Conservation (phyloP, 2,113 vertebrate species). For the Brachyhypopomus gauderio region DNA sequence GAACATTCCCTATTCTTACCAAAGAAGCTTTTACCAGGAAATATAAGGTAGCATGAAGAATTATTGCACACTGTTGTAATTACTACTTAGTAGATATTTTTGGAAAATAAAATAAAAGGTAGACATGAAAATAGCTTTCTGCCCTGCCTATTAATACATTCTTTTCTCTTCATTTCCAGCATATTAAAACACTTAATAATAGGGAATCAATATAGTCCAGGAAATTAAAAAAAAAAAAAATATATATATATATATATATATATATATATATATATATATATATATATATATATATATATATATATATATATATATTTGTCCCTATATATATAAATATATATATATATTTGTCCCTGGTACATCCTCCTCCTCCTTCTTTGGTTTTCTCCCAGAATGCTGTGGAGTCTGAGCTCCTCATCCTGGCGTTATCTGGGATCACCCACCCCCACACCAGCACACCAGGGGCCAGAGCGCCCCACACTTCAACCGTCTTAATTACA, state of each 20-base stretch:
- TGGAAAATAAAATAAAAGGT: conserved; percentile 38
- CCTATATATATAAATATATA: too few relatives aligned
- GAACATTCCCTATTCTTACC: conserved; percentile 52
- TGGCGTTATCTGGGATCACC: conserved; percentile 72
- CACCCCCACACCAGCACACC: conserved; percentile 69
- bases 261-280: too few relatives aligned
- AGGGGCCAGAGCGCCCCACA: conserved; percentile 75
- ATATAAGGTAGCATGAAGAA: conserved; percentile 42
- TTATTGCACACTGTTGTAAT: conserved; percentile 33
- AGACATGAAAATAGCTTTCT: conserved; percentile 24
- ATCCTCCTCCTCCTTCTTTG: conserved; percentile 20
- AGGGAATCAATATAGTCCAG: conserved; percentile 37
- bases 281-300: too few relatives aligned
- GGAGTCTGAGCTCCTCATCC: conserved; percentile 66
- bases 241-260: too few relatives aligned
- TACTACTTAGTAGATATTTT: conserved; percentile 36
- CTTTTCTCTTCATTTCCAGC: conserved; percentile 29
- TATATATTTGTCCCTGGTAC: conserved; percentile 19
- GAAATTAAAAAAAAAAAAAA: too few relatives aligned
- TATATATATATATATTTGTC: too few relatives aligned
- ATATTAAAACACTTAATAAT: conserved; percentile 4
- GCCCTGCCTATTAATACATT: conserved; percentile 18
- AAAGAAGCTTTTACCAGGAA: conserved; percentile 40
- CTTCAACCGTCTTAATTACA: conserved; percentile 91
- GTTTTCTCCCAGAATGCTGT: conserved; percentile 61